Evolutionary conservation across 2,113 vertebrate genomes (phyloP), one percentile per base, ranked within the genome.

Genomic region (Odobenus rosmarus): DNA sequence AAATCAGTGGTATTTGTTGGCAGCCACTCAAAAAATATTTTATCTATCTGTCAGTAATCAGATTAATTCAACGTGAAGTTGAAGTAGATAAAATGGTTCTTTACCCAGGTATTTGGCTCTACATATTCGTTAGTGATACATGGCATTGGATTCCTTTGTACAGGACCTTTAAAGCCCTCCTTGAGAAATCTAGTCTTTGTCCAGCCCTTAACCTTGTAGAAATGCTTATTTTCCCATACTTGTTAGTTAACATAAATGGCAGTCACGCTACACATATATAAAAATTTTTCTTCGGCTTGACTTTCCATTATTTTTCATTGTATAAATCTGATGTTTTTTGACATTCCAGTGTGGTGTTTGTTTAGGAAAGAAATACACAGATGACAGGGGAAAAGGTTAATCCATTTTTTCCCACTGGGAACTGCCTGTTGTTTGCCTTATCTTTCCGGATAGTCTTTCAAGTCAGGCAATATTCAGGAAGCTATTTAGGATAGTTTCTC

Each of bases 341-440:
- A 0, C 31, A 91, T 94, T 91, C 86, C 39, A 79, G 0, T 79
- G 49, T 49, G 24, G 19, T n/a, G 3, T 80, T 96, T 83, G 51
- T 88, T 95, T 89, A 92, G 57, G 74, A 93, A 88, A 59, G 87
- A 86, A 64, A 61, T 77, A 83, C 5, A 7, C 23, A 72, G n/a
- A 26, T 96, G 42, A 85, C 31, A 64, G 46, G 86, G 72, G 95
- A 76, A 84, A 88, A 55, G 28, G 33, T 74, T 81, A 72, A 57
- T 82, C n/a, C 6, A 5, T 59, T 72, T 81, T 82, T 64, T 71
- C 64, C 57, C 15, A 39, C n/a, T 92, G 67, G 10, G 36, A 93
- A 64, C 64, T 96, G 72, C 77, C 81, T 97, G 90, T 76, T 76
- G 4, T 96, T 97, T 97, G 96, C 93, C 93, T 97, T 96, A 62